Conservation (phyloP, 2,113 vertebrate genomes). For the Etheostoma spectabile region DNA sequence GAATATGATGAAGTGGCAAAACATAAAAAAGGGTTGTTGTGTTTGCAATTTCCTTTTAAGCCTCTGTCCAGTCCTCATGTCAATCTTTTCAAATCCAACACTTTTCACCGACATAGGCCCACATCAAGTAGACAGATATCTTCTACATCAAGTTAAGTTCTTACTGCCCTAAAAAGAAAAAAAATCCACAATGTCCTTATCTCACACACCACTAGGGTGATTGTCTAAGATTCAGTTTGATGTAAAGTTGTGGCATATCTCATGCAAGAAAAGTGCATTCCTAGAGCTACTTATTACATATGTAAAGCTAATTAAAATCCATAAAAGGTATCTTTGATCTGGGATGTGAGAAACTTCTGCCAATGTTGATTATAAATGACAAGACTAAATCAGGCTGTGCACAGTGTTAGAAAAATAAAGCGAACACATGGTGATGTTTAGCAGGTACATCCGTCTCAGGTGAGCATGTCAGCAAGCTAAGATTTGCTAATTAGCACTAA, state of each 20-base stretch:
- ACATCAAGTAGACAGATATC: not conserved
- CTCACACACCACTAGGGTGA: conserved; percentile 2
- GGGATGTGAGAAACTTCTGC: not conserved
- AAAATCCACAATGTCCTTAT: conserved; percentile 20
- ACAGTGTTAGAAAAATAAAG: not conserved
- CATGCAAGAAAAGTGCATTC: conserved; percentile 1
- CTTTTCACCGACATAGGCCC: not conserved
- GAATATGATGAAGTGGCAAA: conserved; percentile 1
- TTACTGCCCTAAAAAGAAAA: conserved; percentile 18
- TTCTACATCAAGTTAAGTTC: not conserved
- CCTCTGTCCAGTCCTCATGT: conserved; percentile 21
- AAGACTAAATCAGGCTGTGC: not conserved
- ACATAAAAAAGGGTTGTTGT: not conserved
- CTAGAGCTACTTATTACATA: not conserved
- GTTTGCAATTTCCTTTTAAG: conserved; percentile 13
- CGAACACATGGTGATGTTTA: too few species aligned
- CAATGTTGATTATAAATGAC: not conserved
- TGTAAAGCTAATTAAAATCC: conserved; percentile 22
- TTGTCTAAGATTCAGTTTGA: conserved; percentile 21
- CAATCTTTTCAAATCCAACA: not conserved
- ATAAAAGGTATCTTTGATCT: not conserved
- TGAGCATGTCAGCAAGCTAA: too few species aligned
- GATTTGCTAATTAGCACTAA: not conserved
- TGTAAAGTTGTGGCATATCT: not conserved
- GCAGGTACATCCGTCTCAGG: too few species aligned